Evolutionary conservation across 2,888 invertebrate genomes (phyloP).

Genomic region (Thereva unica): DNA sequence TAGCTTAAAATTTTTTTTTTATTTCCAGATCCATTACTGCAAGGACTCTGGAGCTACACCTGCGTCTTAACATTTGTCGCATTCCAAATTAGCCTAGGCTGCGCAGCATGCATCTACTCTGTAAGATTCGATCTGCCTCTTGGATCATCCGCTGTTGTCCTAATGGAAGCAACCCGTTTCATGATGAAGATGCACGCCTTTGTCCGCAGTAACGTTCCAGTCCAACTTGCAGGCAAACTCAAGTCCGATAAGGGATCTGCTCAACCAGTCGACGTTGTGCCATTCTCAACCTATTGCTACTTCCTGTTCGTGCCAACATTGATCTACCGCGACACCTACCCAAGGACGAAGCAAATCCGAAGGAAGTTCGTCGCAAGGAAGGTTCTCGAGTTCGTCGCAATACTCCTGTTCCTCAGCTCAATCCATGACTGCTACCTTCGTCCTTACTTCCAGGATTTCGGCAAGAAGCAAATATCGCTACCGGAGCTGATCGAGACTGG

Average conservation of each 20-base stretch:
- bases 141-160: conserved; percentile 52
- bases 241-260: conserved; percentile 65
- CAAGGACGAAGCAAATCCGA: conserved; percentile 66
- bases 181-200: conserved; percentile 89
- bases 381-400: conserved; percentile 75
- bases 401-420: conserved; percentile 80
- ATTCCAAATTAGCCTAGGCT: conserved; percentile 50
- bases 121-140: conserved; percentile 51
- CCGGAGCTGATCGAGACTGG: conserved; percentile 63
- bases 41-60: conserved; percentile 50
- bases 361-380: conserved; percentile 75
- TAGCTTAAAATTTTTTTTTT: conserved; percentile 19
- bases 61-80: conserved; percentile 50
- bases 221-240: conserved; percentile 62
- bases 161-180: conserved; percentile 66
- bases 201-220: conserved; percentile 70
- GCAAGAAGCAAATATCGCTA: conserved; percentile 54
- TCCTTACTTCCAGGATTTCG: conserved; percentile 60
- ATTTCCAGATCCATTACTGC: conserved; percentile 45
- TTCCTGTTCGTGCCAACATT: conserved; percentile 88
- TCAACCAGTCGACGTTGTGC: conserved; percentile 68
- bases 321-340: conserved; percentile 74
- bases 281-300: conserved; percentile 76
- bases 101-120: conserved; percentile 49
- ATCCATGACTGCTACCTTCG: conserved; percentile 77